A percentile compares a stretch with the other conserved stretches of the same genome.
Evolutionary conservation across 2,113 vertebrate species (phyloP).

Genomic region (Malurus elegans): DNA sequence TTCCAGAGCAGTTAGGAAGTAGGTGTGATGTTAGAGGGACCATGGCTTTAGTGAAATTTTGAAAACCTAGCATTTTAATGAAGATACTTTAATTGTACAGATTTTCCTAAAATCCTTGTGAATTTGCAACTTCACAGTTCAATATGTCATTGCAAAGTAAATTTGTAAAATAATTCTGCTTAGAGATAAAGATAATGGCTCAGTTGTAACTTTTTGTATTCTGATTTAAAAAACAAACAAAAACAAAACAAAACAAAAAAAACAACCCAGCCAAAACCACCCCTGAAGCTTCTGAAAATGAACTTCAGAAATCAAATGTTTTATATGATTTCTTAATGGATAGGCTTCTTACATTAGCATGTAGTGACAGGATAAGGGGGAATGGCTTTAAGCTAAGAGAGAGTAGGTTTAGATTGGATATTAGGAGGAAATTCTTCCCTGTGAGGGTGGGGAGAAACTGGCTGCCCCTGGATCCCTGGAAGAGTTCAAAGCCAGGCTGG

Average conservation of each 20-base stretch:
- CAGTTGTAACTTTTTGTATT: background rate
- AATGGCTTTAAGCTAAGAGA: background rate
- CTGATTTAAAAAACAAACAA: background rate
- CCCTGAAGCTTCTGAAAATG: background rate
- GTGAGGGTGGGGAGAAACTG: background rate
- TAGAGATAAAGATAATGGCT: background rate
- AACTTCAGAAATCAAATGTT: background rate
- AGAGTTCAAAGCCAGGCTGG: background rate
- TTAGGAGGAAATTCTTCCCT: background rate
- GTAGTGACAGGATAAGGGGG: background rate
- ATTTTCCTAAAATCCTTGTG: background rate
- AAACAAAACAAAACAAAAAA: too few species aligned
- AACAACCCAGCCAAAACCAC: too few species aligned
- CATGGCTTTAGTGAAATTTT: background rate
- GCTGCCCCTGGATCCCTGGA: too few species aligned
- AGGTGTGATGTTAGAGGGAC: background rate
- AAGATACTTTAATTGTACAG: background rate
- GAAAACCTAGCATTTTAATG: background rate
- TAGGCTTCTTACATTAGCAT: background rate
- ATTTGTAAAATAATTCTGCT: background rate
- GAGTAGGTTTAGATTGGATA: background rate
- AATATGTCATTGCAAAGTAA: background rate
- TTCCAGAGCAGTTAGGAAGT: background rate
- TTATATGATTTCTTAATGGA: background rate
- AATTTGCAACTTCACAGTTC: background rate